Evolutionary conservation across 2,113 vertebrate genomes (phyloP).

Genomic region (Spea multiplicata): DNA sequence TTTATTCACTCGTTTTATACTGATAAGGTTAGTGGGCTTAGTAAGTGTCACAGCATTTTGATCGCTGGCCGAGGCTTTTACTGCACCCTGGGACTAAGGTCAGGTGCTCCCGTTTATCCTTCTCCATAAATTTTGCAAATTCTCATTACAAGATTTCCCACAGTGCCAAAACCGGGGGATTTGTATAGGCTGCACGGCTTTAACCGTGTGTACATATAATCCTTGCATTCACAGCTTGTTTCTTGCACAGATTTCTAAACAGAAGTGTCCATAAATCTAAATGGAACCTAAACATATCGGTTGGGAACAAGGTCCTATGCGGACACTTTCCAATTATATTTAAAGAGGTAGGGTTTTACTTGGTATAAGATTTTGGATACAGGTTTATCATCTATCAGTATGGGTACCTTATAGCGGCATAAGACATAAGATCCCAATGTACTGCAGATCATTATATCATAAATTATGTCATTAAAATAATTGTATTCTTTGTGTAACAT

Average conservation of each 20-base stretch:
- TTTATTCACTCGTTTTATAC: neutral
- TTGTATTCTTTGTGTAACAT: too few species aligned
- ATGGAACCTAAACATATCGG: neutral
- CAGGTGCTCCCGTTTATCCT: constrained; percentile 17
- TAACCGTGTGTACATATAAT: constrained; percentile 25
- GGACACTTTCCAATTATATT: neutral
- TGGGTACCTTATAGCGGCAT: too few species aligned
- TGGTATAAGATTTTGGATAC: too few species aligned
- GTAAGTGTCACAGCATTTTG: neutral
- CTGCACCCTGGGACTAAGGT: neutral
- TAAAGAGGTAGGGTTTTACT: too few species aligned
- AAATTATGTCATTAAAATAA: too few species aligned
- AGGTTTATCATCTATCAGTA: too few species aligned
- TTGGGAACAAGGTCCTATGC: constrained; percentile 12
- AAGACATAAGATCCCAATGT: too few species aligned
- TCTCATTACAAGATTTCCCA: constrained; percentile 33
- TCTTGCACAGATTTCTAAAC: neutral
- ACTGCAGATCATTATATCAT: too few species aligned
- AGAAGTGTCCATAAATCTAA: constrained; percentile 7
- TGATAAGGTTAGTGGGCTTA: neutral
- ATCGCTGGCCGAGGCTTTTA: neutral
- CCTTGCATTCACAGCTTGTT: constrained; percentile 15
- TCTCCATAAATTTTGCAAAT: constrained; percentile 32
- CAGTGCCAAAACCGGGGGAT: constrained; percentile 28
- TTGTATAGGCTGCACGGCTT: neutral